Evolutionary conservation across 2,888 invertebrate species (phyloP).

Genomic region (Ophonus ardosiacus): DNA sequence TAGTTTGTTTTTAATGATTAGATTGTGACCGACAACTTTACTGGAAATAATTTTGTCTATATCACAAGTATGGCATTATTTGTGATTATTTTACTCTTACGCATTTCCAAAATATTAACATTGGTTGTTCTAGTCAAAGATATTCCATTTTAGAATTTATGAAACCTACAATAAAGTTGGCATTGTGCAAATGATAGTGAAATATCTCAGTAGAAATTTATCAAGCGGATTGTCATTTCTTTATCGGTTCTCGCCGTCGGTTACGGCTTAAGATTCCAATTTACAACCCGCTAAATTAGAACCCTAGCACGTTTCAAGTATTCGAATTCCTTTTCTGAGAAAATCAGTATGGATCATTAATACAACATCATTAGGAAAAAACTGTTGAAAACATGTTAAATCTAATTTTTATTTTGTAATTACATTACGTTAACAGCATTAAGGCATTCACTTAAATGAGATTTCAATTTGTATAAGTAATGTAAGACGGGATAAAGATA

Average conservation of each 20-base stretch:
- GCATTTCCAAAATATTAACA: no score
- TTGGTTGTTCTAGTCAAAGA: no score
- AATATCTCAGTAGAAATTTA: slow-evolving; percentile 6
- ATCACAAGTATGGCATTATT: no score
- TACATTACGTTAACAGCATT: slow-evolving; percentile 34
- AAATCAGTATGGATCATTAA: slow-evolving; percentile 37
- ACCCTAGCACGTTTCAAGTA: slow-evolving; percentile 24
- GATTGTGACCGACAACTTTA: no score
- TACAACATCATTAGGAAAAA: slow-evolving; percentile 26
- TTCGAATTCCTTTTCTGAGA: not conserved
- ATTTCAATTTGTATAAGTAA: slow-evolving; percentile 23
- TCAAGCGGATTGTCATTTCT: slow-evolving; percentile 28
- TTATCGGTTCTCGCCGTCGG: slow-evolving; percentile 7
- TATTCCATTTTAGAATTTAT: no score
- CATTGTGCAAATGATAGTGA: not conserved
- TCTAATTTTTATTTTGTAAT: slow-evolving; percentile 31
- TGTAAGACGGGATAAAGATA: not conserved
- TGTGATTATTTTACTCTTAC: no score
- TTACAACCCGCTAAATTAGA: slow-evolving; percentile 28
- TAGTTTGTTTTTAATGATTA: no score
- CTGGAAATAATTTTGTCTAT: no score
- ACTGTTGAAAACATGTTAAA: slow-evolving; percentile 19
- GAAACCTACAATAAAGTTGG: not conserved
- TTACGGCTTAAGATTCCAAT: slow-evolving; percentile 32
- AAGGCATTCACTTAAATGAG: not conserved